Base-by-base conservation (phyloP, 2,888 invertebrate genomes). In the Hirtodrosophila alboralis region DNA sequence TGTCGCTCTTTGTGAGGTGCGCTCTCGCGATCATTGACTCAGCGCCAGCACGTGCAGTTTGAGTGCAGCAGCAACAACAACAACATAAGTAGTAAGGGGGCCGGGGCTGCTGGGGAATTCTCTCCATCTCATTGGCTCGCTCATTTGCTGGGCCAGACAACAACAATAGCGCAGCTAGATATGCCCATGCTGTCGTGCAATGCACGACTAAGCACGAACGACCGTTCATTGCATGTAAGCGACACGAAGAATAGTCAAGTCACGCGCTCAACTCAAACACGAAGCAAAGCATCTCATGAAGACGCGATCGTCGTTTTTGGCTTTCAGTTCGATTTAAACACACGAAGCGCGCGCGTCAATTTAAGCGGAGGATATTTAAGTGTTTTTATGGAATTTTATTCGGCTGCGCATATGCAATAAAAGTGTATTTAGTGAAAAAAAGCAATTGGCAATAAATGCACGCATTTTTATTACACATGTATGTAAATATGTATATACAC, bases 321-420 rank as follows among this genome's bases (percentile, higher is more conserved):
- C 23, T 38, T 75, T 81, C 67, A 84, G 79, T 84, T 78, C 64
- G 64, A 67, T 69, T 77, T 62, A 45, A 70, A 72, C 79, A 45
- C 51, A 53, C 69, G 61, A 68, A 60, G 60, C 45, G 67, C 43
- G 47, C 67, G 77, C 49, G 58, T 37, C 64, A 44, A 49, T 31
- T 31, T 30, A 28, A 13, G 27, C 49, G 30, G n/a, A n/a, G n/a
- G 12, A 4, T 5, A 47, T 37, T 28, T 28, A 34, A 14, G n/a
- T n/a, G 31, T 9, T n/a, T 16, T n/a, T 12, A 26, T n/a, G 4
- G 12, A 37, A 49, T 45, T 61, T 40, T 2, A 44, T 57, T 54
- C 10, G 36, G 14, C 26, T 37, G 58, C 47, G 61, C 49, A 13
- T 26, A 43, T 18, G 53, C 52, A 41, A 60, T 43, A 56, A 52